Conservation (phyloP, 2,797 vertebrate genomes). For the Acestrorhynchus altus region DNA sequence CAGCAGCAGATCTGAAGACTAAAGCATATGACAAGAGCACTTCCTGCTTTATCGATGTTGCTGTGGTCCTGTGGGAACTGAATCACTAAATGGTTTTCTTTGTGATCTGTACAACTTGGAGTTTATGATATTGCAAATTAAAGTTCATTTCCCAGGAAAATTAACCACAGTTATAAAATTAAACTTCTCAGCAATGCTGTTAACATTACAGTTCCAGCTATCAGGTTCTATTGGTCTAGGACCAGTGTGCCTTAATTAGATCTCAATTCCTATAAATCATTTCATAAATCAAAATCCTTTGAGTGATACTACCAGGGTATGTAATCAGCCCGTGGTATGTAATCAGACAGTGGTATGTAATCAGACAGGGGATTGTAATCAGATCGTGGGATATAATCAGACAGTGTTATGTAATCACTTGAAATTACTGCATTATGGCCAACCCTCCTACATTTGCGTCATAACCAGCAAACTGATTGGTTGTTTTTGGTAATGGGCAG, state of each 20-base stretch:
- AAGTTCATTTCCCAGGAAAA: background rate
- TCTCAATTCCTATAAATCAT: background rate
- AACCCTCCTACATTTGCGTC: too few species aligned
- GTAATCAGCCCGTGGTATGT: too few species aligned
- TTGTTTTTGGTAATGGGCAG: too few species aligned
- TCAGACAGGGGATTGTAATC: too few species aligned
- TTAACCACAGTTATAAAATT: background rate
- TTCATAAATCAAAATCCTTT: too few species aligned
- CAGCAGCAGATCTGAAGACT: background rate
- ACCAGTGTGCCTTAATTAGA: background rate
- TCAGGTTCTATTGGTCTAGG: background rate
- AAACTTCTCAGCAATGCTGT: slow-evolving; percentile 5
- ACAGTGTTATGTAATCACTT: too few species aligned
- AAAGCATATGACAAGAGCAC: background rate
- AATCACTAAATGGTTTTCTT: slow-evolving; percentile 5
- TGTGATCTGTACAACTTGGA: background rate
- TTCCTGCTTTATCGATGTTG: background rate
- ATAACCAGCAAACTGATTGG: too few species aligned
- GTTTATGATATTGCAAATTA: background rate
- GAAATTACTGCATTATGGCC: too few species aligned
- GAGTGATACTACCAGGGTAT: too few species aligned
- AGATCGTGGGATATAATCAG: too few species aligned
- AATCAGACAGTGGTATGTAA: too few species aligned
- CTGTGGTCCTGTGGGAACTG: background rate
- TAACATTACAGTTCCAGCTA: background rate